Evolutionary conservation across 2,888 invertebrate species (phyloP), one percentile per base, ranked within the genome.

Genomic region (Parnassius apollo): DNA sequence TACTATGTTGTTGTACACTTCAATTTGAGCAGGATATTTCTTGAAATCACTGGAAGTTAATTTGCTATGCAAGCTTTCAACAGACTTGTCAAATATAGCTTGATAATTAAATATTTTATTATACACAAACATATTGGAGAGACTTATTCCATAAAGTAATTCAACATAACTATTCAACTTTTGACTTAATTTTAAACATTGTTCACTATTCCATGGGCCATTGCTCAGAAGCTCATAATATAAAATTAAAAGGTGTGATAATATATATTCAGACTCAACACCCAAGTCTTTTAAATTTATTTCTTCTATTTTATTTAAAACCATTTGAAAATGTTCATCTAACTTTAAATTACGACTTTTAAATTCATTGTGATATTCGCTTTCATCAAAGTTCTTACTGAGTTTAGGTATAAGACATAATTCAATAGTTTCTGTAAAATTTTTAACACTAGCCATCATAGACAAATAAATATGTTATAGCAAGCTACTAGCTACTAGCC

Each of bases 21-120:
- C 82, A 66, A 88, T 73, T 57, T 83, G 78, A 2, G 79, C 78
- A 25, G 90, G 91, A 73, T 85, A 85, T 64, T 77, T 83, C 65
- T 86, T 89, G 53, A 85, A 85, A 66, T 83, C 75, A 48, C 80
- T 73, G 22, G 73, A 59, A 62, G 81, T 82, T 61, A 89, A 69
- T 71, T 81, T 88, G 55, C 69, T 71, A 68, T 88, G 85, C 35
- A 90, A 68, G 42, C 78, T 75, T 59, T 76, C 78, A 56, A 90
- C 74, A 54, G 81, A 76, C 35, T 73, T 76, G 66, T 91, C 82
- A 72, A 88, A 90, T 48, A 91, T 70, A 46, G 76, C 72, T 73
- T 89, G 87, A 9, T 70, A 57, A 62, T 83, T 71, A 65, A 78
- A 83, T 18, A 72, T 64, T 55, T 73, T 66, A 53, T 71, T 69